These are phyloP conservation scores for Lethrus apterus DNA, from an alignment of 1,140 invertebrate species.

Conservation along the genomic window DNA sequence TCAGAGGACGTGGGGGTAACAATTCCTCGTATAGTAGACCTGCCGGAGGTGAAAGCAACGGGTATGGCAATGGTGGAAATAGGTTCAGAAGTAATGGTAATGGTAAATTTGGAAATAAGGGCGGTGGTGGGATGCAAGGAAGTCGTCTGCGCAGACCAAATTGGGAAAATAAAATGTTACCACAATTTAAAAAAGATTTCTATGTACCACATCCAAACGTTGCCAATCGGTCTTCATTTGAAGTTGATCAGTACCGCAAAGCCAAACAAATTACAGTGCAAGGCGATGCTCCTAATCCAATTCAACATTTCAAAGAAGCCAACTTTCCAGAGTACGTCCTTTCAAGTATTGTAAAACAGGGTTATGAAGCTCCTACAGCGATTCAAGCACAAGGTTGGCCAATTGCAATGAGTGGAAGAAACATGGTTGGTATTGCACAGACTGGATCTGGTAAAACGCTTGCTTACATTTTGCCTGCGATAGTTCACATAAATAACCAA, in stretches of 20 bases:
- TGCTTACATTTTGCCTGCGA: conserved; percentile 72
- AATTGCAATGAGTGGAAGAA: conserved; percentile 80
- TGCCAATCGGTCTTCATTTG: conserved; percentile 58
- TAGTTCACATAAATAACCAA: conserved; percentile 92
- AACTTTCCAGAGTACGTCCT: conserved; percentile 14
- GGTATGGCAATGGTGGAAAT: neutral
- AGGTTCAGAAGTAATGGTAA: neutral
- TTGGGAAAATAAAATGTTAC: conserved; percentile 69
- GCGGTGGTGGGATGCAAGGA: conserved; percentile 1
- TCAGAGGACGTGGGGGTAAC: conserved; percentile 8
- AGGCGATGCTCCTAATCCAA: conserved; percentile 42
- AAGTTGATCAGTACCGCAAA: conserved; percentile 69
- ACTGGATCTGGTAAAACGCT: conserved; percentile 87
- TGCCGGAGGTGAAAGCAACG: neutral
- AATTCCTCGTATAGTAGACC: too few species aligned
- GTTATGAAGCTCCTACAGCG: conserved; percentile 74
- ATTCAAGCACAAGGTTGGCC: conserved; percentile 89
- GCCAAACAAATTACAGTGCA: conserved; percentile 76
- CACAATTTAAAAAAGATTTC: conserved; percentile 90
- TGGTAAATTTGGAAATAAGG: conserved; percentile 2
- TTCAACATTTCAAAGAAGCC: conserved; percentile 9
- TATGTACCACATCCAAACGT: conserved; percentile 77
- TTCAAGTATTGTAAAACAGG: conserved; percentile 46
- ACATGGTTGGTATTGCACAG: conserved; percentile 92
- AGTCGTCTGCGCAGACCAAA: conserved; percentile 50